A percentile compares a stretch with the other conserved stretches of the same genome.
These are phyloP conservation scores for Eristalinus sepulchralis DNA, from an alignment of 2,888 invertebrate genomes.

Conservation along the genomic window DNA sequence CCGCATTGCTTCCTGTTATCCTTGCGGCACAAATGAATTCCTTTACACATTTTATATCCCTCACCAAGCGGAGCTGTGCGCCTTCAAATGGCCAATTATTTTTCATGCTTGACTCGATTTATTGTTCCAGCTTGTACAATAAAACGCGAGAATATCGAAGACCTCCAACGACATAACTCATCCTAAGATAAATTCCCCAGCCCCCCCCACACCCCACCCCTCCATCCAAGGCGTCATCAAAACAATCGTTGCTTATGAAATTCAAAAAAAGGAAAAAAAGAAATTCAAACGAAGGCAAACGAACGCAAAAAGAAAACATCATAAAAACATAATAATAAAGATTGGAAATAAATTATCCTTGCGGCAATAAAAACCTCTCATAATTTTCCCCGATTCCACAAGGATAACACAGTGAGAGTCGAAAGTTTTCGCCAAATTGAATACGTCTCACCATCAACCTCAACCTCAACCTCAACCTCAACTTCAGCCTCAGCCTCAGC, in stretches of 20 bases:
- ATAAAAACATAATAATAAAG: slow-evolving; percentile 71
- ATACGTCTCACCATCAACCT: slow-evolving; percentile 5
- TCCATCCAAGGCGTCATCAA: background rate
- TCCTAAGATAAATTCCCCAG: slow-evolving; percentile 53
- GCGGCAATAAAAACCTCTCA: slow-evolving; percentile 70
- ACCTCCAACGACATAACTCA: slow-evolving; percentile 60
- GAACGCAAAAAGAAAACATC: slow-evolving; percentile 53
- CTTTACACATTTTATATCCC: slow-evolving; percentile 56
- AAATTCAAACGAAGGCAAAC: background rate
- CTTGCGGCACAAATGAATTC: background rate
- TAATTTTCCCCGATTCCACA: slow-evolving; percentile 65
- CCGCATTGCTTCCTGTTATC: background rate
- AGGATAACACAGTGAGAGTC: slow-evolving; percentile 56
- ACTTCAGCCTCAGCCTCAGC: background rate
- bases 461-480: background rate
- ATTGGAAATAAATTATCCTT: slow-evolving; percentile 72
- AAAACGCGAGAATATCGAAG: slow-evolving; percentile 41
- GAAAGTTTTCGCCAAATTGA: slow-evolving; percentile 64
- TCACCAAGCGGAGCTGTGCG: slow-evolving; percentile 13
- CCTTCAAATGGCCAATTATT: slow-evolving; percentile 67
- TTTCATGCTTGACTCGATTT: slow-evolving; percentile 67
- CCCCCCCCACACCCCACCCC: slow-evolving; percentile 23
- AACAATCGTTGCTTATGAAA: background rate
- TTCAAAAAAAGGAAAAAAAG: background rate
- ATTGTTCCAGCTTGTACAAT: slow-evolving; percentile 67